Percentiles rank a stretch among this genome's conserved stretches.
Evolutionary conservation across 2,113 vertebrate genomes (phyloP).

Genomic region (Ciconia boyciana): DNA sequence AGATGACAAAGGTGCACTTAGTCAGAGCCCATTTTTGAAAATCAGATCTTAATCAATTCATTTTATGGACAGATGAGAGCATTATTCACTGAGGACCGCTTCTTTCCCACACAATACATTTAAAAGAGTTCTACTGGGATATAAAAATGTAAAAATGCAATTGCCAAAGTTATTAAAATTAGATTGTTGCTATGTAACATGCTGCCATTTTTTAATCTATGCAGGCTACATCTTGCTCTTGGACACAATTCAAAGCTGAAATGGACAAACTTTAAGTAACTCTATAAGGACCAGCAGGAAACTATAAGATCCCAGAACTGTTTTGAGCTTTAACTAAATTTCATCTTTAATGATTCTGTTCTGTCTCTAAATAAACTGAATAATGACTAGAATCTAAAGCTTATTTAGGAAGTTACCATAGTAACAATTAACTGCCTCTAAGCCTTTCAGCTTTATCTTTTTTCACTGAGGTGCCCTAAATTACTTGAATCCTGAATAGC

Average conservation of each 20-base stretch:
- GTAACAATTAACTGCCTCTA: constrained; percentile 57
- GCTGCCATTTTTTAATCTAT: neutral
- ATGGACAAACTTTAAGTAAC: neutral
- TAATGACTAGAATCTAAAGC: constrained; percentile 39
- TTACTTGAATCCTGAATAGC: constrained; percentile 43
- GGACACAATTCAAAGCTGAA: neutral
- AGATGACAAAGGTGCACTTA: neutral
- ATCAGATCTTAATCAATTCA: neutral
- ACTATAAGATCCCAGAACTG: neutral
- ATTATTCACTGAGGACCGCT: neutral
- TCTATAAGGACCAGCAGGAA: neutral
- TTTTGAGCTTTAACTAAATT: constrained; percentile 32
- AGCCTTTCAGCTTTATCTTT: constrained; percentile 45
- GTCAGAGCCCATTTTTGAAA: neutral
- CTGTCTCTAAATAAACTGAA: constrained; percentile 47
- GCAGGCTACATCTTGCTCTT: neutral
- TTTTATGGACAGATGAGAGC: neutral
- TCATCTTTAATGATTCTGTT: constrained; percentile 9
- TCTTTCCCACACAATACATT: neutral
- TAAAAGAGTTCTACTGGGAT: neutral
- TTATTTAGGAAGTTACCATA: constrained; percentile 54
- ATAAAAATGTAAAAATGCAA: neutral
- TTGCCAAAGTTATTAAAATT: constrained; percentile 2
- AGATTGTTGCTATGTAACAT: neutral
- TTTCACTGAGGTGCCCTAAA: constrained; percentile 43